These are phyloP conservation scores for Forbesichthys agassizii DNA, from an alignment of 2,113 vertebrate species.

Conservation along the genomic window DNA sequence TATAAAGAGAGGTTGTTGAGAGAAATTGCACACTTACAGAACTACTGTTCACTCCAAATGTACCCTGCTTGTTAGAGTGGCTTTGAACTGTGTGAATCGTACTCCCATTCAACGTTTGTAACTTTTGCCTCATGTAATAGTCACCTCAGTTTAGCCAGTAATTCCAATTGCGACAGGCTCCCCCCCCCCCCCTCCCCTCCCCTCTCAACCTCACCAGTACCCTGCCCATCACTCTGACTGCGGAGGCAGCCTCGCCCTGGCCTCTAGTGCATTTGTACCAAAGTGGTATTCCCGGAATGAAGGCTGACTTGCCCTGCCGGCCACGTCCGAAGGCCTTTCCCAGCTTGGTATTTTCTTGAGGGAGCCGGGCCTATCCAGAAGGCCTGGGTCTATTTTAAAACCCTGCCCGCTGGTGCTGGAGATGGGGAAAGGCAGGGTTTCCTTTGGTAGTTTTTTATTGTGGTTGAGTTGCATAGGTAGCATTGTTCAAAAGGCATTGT, in stretches of 20 bases:
- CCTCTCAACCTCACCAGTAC: neutral
- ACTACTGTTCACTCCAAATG: neutral
- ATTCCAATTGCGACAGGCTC: too few species aligned
- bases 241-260: conserved; percentile 2
- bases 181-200: too few species aligned
- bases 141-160: too few species aligned
- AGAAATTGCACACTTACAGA: conserved; percentile 1
- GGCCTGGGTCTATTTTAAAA: conserved; percentile 52
- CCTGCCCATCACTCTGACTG: neutral
- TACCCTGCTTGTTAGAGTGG: neutral
- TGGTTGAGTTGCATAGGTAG: neutral
- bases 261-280: conserved; percentile 22
- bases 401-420: conserved; percentile 23
- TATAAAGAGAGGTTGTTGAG: neutral
- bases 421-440: conserved; percentile 12
- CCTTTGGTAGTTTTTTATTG: neutral
- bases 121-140: neutral
- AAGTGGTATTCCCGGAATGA: conserved; percentile 54
- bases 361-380: conserved; percentile 34
- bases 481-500: neutral
- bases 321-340: conserved; percentile 36
- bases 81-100: neutral
- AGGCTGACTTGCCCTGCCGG: conserved; percentile 51
- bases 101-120: neutral
- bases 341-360: conserved; percentile 28